Percentiles rank a stretch among this genome's conserved stretches.
phyloP scores from a whole-genome alignment of 1,140 invertebrate genomes.

The Drosophila hydei region DNA sequence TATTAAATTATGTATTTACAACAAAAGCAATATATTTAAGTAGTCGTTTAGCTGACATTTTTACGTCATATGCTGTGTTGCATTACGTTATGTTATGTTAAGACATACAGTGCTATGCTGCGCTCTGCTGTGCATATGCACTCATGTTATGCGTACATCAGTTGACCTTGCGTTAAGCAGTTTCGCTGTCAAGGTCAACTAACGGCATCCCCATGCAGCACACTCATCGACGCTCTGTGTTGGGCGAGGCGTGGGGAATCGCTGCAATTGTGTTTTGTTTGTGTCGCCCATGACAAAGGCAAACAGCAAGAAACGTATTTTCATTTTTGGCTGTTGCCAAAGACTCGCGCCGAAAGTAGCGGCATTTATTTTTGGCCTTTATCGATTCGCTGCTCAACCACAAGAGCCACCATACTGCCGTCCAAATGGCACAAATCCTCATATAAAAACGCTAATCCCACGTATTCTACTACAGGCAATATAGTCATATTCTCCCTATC shows the following conservation, averaged over 20 bases:
- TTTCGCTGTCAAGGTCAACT: constrained; percentile 74
- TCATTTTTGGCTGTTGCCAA: constrained; percentile 16
- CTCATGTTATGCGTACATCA: constrained; percentile 29
- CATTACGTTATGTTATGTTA: constrained; percentile 6
- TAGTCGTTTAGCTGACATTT: too few species aligned
- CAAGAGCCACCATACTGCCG: not conserved
- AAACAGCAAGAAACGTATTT: not conserved
- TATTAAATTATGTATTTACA: constrained; percentile 3
- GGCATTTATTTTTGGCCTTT: constrained; percentile 52
- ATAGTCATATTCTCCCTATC: not conserved
- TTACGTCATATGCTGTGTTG: not conserved
- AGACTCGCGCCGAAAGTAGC: constrained; percentile 21
- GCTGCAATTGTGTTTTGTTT: not conserved
- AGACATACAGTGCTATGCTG: not conserved
- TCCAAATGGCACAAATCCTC: not conserved
- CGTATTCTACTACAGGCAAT: too few species aligned
- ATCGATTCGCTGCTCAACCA: constrained; percentile 36
- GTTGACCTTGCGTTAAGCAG: constrained; percentile 58
- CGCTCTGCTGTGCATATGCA: constrained; percentile 4
- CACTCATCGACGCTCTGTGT: constrained; percentile 49
- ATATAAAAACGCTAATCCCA: too few species aligned
- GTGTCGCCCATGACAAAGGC: not conserved
- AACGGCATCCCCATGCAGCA: constrained; percentile 64
- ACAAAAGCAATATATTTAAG: not conserved
- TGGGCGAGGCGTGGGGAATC: not conserved